Percentiles rank a stretch among this genome's conserved stretches.
phyloP scores from a whole-genome alignment of 2,113 vertebrate genomes.

The western clawed frog (Xenopus tropicalis) region UCB_Xtro_10.0 CM004451.2:74186001-74186500 shows the following conservation, averaged over 20 bases:
- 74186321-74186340: slow-evolving; percentile 47
- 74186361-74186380: slow-evolving; percentile 43
- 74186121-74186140: background rate
- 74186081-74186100: slow-evolving; percentile 12
- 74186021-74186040: slow-evolving; percentile 60
- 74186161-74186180: slow-evolving; percentile 47
- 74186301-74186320: slow-evolving; percentile 46
- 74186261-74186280: slow-evolving; percentile 69
- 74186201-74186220: slow-evolving; percentile 40
- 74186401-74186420: slow-evolving; percentile 35
- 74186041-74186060: slow-evolving; percentile 57
- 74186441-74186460: slow-evolving; percentile 20
- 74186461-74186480: slow-evolving; percentile 1
- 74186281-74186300: slow-evolving; percentile 61
- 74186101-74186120: slow-evolving; percentile 1
- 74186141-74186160: background rate
- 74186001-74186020: slow-evolving; percentile 43
- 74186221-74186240: slow-evolving; percentile 45
- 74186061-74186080: background rate
- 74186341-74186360: slow-evolving; percentile 44
- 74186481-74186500: slow-evolving; percentile 15
- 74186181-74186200: slow-evolving; percentile 51
- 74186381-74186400: slow-evolving; percentile 39
- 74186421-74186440: slow-evolving; percentile 33
- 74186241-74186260: slow-evolving; percentile 50